phyloP scores from a whole-genome alignment of 2,888 invertebrate genomes.

The Drosophila mulleri region DNA sequence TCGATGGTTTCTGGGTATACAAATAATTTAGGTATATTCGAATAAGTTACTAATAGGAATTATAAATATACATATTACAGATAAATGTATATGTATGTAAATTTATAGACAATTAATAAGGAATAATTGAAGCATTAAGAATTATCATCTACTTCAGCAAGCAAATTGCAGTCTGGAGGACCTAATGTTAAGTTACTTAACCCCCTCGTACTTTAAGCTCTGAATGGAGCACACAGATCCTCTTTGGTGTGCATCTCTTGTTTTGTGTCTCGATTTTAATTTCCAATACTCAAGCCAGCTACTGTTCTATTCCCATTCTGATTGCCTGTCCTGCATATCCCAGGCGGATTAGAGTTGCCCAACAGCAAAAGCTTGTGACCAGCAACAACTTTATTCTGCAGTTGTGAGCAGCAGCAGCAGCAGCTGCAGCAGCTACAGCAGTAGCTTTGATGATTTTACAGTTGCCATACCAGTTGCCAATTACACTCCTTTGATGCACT shows the following conservation, averaged over 20 bases:
- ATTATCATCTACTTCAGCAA: background rate
- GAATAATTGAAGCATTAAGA: background rate
- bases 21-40: too few relatives aligned
- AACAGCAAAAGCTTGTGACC: conserved; percentile 51
- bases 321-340: conserved; percentile 13
- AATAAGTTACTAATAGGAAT: too few relatives aligned
- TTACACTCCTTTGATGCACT: conserved; percentile 37
- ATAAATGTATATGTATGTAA: too few relatives aligned
- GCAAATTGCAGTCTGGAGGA: background rate
- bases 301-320: conserved; percentile 30
- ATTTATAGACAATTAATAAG: background rate
- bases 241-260: background rate
- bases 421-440: background rate
- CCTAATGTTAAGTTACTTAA: background rate
- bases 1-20: too few relatives aligned
- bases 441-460: conserved; percentile 48
- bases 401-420: conserved; percentile 24
- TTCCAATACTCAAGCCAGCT: conserved; percentile 26
- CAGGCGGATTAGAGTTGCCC: conserved; percentile 48
- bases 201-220: conserved; percentile 4
- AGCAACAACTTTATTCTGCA: conserved; percentile 41
- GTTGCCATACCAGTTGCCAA: conserved; percentile 29
- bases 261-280: conserved; percentile 13
- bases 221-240: background rate
- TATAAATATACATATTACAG: too few relatives aligned